Evolutionary conservation across 2,113 vertebrate genomes (phyloP).

Genomic region (Origma solitaria): DNA sequence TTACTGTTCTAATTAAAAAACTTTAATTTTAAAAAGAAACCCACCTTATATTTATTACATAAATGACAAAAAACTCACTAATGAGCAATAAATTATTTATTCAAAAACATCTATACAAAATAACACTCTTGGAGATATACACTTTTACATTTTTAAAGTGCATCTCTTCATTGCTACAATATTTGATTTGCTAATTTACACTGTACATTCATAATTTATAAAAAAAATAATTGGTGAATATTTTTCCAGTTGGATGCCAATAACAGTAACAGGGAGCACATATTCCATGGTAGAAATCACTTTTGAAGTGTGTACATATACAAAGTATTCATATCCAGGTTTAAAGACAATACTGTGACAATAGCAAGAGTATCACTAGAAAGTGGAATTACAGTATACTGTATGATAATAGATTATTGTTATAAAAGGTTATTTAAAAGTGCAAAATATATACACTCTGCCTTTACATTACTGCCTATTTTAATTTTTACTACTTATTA

Average conservation of each 20-base stretch:
- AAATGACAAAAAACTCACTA: background rate
- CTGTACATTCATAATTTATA: conserved; percentile 59
- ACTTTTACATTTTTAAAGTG: conserved; percentile 58
- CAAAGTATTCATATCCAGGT: conserved; percentile 34
- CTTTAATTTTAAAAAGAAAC: background rate
- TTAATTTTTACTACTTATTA: background rate
- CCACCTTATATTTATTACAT: background rate
- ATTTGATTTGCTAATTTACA: conserved; percentile 59
- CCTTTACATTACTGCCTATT: background rate
- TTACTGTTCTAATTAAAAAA: background rate
- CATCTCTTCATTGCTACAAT: conserved; percentile 49
- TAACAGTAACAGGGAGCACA: conserved; percentile 11
- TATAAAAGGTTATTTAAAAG: conserved; percentile 59
- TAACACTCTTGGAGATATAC: conserved; percentile 57
- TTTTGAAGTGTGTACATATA: conserved; percentile 10
- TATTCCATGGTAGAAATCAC: conserved; percentile 35
- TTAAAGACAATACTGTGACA: conserved; percentile 47
- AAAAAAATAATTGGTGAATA: conserved; percentile 42
- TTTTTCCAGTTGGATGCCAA: background rate
- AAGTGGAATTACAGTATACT: conserved; percentile 30
- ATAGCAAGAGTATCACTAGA: conserved; percentile 38
- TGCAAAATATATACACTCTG: conserved; percentile 57
- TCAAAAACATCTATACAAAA: conserved; percentile 66
- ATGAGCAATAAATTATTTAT: conserved; percentile 56
- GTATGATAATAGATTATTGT: background rate